Conservation (phyloP, 2,113 vertebrate species). For the Corythoichthys intestinalis region DNA sequence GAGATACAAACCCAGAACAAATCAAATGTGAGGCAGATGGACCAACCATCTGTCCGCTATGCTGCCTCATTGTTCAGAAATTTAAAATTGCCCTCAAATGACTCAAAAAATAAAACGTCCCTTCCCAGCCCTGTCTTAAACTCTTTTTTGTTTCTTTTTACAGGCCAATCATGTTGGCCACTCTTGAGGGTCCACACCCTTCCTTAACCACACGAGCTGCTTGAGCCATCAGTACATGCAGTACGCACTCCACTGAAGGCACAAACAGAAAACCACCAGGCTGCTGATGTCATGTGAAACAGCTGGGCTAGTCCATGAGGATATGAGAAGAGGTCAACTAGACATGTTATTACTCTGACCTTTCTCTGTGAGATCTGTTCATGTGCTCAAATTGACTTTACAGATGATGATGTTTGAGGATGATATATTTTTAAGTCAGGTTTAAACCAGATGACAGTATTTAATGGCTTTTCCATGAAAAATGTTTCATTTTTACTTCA, state of each 20-base stretch:
- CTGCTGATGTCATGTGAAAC: conserved; percentile 53
- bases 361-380: conserved; percentile 8
- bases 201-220: conserved; percentile 53
- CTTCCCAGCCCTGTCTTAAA: not conserved
- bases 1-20: not conserved
- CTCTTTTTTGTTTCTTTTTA: conserved; percentile 17
- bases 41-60: not conserved
- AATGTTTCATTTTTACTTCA: not conserved
- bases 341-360: conserved; percentile 4
- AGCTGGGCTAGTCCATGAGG: conserved; percentile 27
- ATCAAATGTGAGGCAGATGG: not conserved
- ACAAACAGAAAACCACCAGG: conserved; percentile 50
- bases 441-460: not conserved
- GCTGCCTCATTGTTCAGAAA: not conserved
- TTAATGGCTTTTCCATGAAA: not conserved
- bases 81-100: not conserved
- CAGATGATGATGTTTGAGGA: conserved; percentile 1
- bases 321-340: not conserved
- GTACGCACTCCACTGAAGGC: conserved; percentile 22
- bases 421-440: not conserved
- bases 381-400: conserved; percentile 2
- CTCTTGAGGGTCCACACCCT: conserved; percentile 58
- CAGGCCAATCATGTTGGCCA: conserved; percentile 43
- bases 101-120: not conserved
- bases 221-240: conserved; percentile 26